Percentiles rank a stretch among this genome's conserved stretches.
Conservation (phyloP, 2,888 invertebrate genomes). For the Andricus quercusramuli region DNA sequence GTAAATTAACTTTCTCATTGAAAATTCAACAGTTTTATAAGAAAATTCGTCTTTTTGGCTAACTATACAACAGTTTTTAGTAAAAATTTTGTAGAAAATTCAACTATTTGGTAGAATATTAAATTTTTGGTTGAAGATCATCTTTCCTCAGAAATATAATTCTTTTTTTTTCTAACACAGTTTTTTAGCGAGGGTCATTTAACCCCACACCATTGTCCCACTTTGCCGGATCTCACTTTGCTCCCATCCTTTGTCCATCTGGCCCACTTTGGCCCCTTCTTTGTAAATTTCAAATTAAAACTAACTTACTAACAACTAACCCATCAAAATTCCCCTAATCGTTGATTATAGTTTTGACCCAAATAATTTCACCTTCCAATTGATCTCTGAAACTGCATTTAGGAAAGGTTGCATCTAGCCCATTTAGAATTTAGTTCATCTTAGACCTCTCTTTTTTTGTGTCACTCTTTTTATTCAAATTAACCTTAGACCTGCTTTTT, state of each 20-base stretch:
- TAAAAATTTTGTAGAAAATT: too few species aligned
- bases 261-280: conserved; percentile 9
- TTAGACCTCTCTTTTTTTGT: background rate
- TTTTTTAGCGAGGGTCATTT: background rate
- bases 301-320: background rate
- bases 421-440: background rate
- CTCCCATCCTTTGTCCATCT: conserved; percentile 1
- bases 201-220: conserved; percentile 7
- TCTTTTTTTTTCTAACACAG: background rate
- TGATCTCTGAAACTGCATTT: background rate
- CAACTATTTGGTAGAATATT: too few species aligned
- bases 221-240: background rate
- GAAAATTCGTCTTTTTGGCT: too few species aligned
- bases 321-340: background rate
- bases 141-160: background rate
- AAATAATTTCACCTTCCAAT: background rate
- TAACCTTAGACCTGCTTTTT: background rate
- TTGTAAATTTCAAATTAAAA: conserved; percentile 7
- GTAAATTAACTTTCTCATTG: too few species aligned
- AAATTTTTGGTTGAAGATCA: background rate
- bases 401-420: background rate
- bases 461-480: background rate
- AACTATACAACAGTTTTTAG: too few species aligned
- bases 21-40: too few species aligned
- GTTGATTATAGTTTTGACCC: background rate